These are phyloP conservation scores for Bettongia penicillata DNA, from an alignment of 2,113 vertebrate genomes.

Conservation along the genomic window DNA sequence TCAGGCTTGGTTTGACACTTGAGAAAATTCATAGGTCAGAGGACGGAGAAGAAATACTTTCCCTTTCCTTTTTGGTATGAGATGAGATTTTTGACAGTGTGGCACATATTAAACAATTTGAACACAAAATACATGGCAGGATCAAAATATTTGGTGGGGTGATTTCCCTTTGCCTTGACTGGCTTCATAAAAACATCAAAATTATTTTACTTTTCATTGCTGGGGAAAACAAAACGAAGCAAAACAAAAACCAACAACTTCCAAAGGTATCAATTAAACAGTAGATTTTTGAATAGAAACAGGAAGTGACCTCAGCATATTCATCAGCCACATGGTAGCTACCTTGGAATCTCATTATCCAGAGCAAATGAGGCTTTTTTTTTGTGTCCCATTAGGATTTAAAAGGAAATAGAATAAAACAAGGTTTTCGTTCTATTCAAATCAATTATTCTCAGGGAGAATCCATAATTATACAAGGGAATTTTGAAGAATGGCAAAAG, in stretches of 20 bases:
- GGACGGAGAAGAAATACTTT: conserved; percentile 20
- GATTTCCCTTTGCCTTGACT: conserved; percentile 61
- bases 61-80: conserved; percentile 70
- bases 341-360: conserved; percentile 84
- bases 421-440: conserved; percentile 81
- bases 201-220: conserved; percentile 77
- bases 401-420: conserved; percentile 78
- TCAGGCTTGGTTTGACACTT: conserved; percentile 13
- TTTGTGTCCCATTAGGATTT: conserved; percentile 78
- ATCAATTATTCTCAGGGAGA: conserved; percentile 80
- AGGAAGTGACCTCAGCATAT: conserved; percentile 85
- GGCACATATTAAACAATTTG: conserved; percentile 71
- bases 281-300: conserved; percentile 84
- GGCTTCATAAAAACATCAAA: conserved; percentile 80
- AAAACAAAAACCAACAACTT: conserved; percentile 61
- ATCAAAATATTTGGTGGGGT: conserved; percentile 70
- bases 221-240: conserved; percentile 77
- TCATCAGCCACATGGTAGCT: conserved; percentile 87
- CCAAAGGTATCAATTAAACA: conserved; percentile 86
- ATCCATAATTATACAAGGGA: conserved; percentile 80
- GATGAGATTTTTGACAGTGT: conserved; percentile 72
- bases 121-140: conserved; percentile 79
- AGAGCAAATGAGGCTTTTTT: conserved; percentile 84
- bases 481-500: conserved; percentile 72
- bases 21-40: conserved; percentile 49